phyloP scores from a whole-genome alignment of 2,888 invertebrate species.

The Temnothorax unifasciatus region DNA sequence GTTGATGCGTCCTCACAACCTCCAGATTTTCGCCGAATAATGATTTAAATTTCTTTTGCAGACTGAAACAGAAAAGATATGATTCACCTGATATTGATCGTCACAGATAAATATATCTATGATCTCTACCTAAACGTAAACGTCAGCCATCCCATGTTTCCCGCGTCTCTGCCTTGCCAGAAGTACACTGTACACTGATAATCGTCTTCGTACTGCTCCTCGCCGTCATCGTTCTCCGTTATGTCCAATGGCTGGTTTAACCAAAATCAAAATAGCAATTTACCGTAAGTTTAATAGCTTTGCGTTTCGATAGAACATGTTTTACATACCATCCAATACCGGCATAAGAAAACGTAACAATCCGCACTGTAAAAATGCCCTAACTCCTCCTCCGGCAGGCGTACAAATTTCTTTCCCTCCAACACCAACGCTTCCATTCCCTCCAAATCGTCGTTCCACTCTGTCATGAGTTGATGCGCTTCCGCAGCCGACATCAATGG shows the following conservation, averaged over 20 bases:
- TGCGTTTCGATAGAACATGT: not conserved
- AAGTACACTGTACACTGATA: constrained; percentile 99
- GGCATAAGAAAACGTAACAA: constrained; percentile 99
- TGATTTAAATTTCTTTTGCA: constrained; percentile 96
- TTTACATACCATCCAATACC: constrained; percentile 93
- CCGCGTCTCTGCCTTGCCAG: constrained; percentile 99
- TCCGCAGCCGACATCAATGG: constrained; percentile 94
- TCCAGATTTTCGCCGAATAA: constrained; percentile 96
- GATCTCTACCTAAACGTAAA: constrained; percentile 94
- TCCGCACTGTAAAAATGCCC: constrained; percentile 97
- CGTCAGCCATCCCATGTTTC: constrained; percentile 99
- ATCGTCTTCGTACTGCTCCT: constrained; percentile 89
- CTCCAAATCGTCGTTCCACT: constrained; percentile 99
- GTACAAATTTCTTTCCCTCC: constrained; percentile 98
- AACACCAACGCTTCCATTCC: constrained; percentile 99
- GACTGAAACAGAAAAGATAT: constrained; percentile 83
- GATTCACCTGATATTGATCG: not conserved
- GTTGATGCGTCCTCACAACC: constrained; percentile 98
- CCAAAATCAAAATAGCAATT: not conserved
- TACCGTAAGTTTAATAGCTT: not conserved
- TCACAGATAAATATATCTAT: constrained; percentile 91
- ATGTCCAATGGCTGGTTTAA: constrained; percentile 82
- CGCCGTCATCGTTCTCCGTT: constrained; percentile 88
- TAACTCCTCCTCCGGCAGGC: constrained; percentile 97
- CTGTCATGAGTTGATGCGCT: constrained; percentile 95